Conservation (phyloP, 1,140 invertebrate genomes). For the Danaus plexippus region DNA sequence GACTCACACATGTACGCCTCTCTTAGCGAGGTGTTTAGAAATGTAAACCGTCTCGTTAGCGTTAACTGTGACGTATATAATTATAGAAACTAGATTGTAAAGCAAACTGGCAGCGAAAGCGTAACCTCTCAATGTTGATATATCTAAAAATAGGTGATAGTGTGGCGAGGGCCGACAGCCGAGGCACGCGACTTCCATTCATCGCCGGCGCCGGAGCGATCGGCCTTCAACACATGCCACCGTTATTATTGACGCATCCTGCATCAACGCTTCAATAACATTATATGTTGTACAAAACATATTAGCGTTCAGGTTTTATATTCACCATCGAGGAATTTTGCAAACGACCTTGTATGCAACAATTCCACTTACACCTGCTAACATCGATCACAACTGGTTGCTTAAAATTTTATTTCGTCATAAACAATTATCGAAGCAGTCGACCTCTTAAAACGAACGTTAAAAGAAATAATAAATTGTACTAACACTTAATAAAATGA, state of each 20-base stretch:
- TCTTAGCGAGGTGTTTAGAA: too few relatives aligned
- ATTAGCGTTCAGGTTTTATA: too few relatives aligned
- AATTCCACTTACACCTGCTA: conserved; percentile 24
- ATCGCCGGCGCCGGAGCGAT: conserved; percentile 33
- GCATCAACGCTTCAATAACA: conserved; percentile 7
- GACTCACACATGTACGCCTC: too few relatives aligned
- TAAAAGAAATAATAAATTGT: too few relatives aligned
- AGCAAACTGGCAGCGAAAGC: conserved; percentile 12
- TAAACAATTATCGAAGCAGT: too few relatives aligned
- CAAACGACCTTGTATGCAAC: conserved; percentile 7
- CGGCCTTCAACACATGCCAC: conserved; percentile 39
- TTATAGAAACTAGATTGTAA: conserved; percentile 5
- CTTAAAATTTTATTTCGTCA: too few relatives aligned
- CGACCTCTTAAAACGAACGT: too few relatives aligned
- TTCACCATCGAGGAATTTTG: too few relatives aligned
- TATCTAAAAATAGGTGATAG: conserved; percentile 49
- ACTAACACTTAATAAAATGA: too few relatives aligned
- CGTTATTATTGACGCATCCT: conserved; percentile 49
- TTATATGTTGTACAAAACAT: too few relatives aligned
- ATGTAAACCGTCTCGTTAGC: too few relatives aligned
- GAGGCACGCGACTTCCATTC: conserved; percentile 54
- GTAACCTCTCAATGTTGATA: conserved; percentile 27
- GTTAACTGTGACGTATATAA: conserved; percentile 4
- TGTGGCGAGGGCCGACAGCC: conserved; percentile 28
- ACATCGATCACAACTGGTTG: conserved; percentile 1